A percentile compares a stretch with the other conserved stretches of the same genome.
These are phyloP conservation scores for Camptogramma bilineatum DNA, from an alignment of 2,888 invertebrate species.

Conservation along the genomic window DNA sequence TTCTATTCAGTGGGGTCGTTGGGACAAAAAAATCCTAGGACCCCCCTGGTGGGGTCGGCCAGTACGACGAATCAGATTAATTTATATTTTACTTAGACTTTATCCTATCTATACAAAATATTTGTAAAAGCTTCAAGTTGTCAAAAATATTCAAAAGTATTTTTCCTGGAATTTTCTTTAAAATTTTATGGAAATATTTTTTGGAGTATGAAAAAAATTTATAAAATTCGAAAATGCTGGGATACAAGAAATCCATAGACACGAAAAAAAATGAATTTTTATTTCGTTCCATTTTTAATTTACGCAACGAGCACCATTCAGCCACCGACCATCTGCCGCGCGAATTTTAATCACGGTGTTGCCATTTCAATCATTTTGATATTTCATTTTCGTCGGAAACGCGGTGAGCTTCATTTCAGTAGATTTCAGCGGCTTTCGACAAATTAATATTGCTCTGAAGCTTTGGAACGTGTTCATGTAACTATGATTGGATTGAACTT, in stretches of 20 bases:
- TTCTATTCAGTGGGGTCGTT: too few species aligned
- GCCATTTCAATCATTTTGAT: constrained; percentile 34
- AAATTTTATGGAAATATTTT: background rate
- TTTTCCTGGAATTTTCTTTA: background rate
- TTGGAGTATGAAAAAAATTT: background rate
- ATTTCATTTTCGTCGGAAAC: constrained; percentile 37
- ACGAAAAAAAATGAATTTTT: constrained; percentile 13
- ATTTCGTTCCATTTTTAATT: constrained; percentile 40
- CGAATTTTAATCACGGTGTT: constrained; percentile 41
- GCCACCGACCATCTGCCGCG: constrained; percentile 25
- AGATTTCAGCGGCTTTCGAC: constrained; percentile 17
- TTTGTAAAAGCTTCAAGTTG: background rate
- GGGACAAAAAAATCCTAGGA: too few species aligned
- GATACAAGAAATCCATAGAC: constrained; percentile 4
- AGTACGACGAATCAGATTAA: too few species aligned
- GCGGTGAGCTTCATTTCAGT: constrained; percentile 14
- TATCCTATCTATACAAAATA: background rate
- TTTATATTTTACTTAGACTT: background rate
- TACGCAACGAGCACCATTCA: constrained; percentile 31
- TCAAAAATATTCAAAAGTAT: background rate
- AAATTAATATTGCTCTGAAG: constrained; percentile 25
- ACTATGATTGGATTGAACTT: constrained; percentile 16
- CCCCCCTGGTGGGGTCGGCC: too few species aligned
- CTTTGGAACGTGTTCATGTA: constrained; percentile 14
- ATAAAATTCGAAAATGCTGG: background rate